A percentile compares a stretch with the other conserved stretches of the same genome.
Evolutionary conservation across 2,797 vertebrate genomes (phyloP).

Genomic region (Anguilla marmorata): DNA sequence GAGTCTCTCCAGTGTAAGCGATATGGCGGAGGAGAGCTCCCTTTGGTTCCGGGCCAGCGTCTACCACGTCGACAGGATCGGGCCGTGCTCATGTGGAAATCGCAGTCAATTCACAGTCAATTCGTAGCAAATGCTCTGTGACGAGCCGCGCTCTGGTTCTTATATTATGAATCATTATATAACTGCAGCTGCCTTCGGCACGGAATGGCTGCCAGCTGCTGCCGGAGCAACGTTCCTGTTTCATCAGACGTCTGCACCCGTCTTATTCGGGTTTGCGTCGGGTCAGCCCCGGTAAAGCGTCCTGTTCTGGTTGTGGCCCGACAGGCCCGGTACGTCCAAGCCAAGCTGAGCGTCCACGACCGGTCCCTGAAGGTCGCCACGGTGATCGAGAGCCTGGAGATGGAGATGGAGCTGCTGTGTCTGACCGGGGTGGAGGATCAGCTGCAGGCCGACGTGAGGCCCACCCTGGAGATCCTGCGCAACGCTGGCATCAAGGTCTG

Average conservation of each 20-base stretch:
- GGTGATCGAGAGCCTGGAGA: conserved; percentile 95
- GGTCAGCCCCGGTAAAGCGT: background rate
- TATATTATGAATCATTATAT: background rate
- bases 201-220: background rate
- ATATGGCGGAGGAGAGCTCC: background rate
- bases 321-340: conserved; percentile 91
- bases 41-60: background rate
- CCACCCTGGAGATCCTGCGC: conserved; percentile 92
- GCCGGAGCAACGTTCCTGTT: background rate
- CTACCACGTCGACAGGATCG: conserved; percentile 5
- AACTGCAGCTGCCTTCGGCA: background rate
- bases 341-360: conserved; percentile 95
- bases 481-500: conserved; percentile 96
- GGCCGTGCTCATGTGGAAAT: background rate
- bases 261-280: background rate
- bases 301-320: conserved; percentile 13
- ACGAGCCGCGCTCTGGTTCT: background rate
- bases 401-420: conserved; percentile 98
- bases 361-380: conserved; percentile 96
- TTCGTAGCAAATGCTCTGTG: background rate
- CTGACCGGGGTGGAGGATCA: conserved; percentile 96
- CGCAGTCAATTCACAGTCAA: background rate
- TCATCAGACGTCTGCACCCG: background rate
- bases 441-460: conserved; percentile 89
- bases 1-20: background rate